Evolutionary conservation across 2,113 vertebrate genomes (phyloP).

Genomic region (Melanocharis versteri): DNA sequence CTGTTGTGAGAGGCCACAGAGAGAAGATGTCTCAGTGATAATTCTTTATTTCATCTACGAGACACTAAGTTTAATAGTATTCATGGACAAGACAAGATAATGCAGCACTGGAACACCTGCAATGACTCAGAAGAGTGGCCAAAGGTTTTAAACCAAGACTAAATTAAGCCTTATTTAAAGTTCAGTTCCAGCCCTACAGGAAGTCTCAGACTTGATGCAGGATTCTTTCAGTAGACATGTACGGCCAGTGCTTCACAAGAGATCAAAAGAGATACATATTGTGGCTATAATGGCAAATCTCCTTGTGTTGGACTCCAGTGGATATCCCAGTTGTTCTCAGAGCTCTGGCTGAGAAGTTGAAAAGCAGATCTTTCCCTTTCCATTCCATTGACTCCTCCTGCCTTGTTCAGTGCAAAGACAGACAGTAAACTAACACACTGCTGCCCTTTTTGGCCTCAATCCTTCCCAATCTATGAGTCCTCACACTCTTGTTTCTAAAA

Average conservation of each 20-base stretch:
- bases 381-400: neutral
- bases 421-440: neutral
- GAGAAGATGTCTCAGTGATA: neutral
- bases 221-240: neutral
- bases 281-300: neutral
- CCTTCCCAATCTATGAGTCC: rapidly evolving
- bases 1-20: neutral
- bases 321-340: neutral
- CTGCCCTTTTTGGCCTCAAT: neutral
- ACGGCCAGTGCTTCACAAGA: neutral
- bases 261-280: neutral
- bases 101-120: neutral
- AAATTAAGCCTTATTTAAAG: neutral
- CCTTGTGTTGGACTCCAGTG: neutral
- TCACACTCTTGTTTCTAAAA: neutral
- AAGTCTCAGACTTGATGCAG: neutral
- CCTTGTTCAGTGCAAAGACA: neutral
- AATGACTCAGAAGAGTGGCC: neutral
- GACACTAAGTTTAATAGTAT: no score
- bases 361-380: neutral
- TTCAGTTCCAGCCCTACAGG: neutral
- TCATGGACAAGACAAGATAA: neutral
- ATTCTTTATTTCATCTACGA: neutral
- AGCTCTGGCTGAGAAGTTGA: neutral
- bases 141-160: neutral